phyloP scores from a whole-genome alignment of 2,797 vertebrate genomes.

The Champsocephalus esox region DNA sequence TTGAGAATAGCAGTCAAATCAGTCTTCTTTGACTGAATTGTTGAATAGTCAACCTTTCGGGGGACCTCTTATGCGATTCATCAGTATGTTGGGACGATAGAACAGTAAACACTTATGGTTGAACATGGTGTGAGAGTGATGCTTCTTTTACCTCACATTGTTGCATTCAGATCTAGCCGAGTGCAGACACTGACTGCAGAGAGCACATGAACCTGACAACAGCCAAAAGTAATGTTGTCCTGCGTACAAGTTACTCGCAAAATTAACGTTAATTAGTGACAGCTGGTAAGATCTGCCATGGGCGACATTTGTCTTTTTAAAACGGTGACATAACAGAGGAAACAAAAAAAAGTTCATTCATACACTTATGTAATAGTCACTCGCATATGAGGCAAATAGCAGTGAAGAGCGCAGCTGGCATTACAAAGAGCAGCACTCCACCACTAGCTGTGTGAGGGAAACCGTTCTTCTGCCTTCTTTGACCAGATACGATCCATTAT shows the following conservation, averaged over 20 bases:
- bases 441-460: too few relatives aligned
- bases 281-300: background rate
- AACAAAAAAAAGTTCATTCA: background rate
- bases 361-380: background rate
- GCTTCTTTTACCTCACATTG: background rate
- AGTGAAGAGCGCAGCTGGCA: background rate
- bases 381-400: accelerated
- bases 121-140: background rate
- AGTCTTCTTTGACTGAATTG: too few relatives aligned
- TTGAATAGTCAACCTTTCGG: too few relatives aligned
- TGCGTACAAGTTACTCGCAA: background rate
- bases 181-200: background rate
- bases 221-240: background rate
- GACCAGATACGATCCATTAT: background rate
- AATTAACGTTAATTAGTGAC: background rate
- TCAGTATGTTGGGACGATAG: background rate
- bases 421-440: background rate
- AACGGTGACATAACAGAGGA: background rate
- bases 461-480: background rate
- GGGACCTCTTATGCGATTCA: too few relatives aligned
- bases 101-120: background rate
- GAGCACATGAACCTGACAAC: background rate
- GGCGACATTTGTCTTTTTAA: background rate
- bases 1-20: too few relatives aligned
- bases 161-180: background rate